Base-by-base conservation (phyloP, 2,113 vertebrate species). In the Casuarius casuarius region DNA sequence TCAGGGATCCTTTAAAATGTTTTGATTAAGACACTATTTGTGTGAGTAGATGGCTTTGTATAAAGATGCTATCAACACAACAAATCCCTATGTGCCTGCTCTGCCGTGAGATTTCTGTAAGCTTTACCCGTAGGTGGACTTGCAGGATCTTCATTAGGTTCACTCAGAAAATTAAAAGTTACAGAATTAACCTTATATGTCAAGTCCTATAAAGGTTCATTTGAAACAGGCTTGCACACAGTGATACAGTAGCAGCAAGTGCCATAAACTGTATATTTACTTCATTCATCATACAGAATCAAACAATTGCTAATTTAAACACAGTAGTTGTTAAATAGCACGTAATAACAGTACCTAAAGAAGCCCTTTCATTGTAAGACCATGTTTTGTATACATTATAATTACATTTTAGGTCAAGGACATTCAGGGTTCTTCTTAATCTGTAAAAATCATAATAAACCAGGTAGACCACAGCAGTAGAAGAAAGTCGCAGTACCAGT, bases 221-320 rank as follows among this genome's bases (percentile, higher is more conserved):
- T 58, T 67, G 63, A 46, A 74, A 14, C 44, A 77, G 12, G 18
- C 63, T 19, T 77, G 70, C 58, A 12, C 10, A 52, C 58, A 31
- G 38, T 29, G 25, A 31, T 71, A 3, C 1, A 67, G 51, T 48
- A 73, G 70, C 81, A 80, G 67, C 31, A 86, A 48, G 10, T 26
- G 11, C 25, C 35, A 6, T 44, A 11, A 26, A 8, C 40, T n/a
- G 7, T 23, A 1, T 25, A 12, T 72, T 73, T 0, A 1, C 40
- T 58, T 71, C 51, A 8, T 70, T 70, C 52, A 15, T 40, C 48
- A 21, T 48, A 13, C 5, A 51, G 7, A 77, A 49, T 31, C 33
- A 62, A 33, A 35, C 28, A 25, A 2, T 0, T 56, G 74, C 75
- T 40, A 72, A 35, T 20, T 89, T 51, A 48, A 87, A 29, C 0